A percentile compares a stretch with the other conserved stretches of the same genome.
phyloP scores from a whole-genome alignment of 2,797 vertebrate genomes.

The Sorex maritimensis region DNA sequence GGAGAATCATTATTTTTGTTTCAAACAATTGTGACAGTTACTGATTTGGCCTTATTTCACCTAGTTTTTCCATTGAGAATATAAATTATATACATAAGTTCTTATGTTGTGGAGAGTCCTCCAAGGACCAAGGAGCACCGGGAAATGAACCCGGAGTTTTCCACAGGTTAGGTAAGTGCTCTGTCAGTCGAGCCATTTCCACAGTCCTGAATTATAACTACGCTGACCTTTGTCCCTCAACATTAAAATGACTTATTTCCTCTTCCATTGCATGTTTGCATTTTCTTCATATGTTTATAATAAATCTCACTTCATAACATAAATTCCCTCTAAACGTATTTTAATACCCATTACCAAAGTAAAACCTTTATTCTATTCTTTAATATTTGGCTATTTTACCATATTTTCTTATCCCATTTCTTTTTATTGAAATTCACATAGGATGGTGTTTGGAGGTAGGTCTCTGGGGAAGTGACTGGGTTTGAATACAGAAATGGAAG shows the following conservation, averaged over 20 bases:
- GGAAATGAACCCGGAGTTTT: no score
- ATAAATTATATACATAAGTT: not conserved
- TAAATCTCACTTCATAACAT: not conserved
- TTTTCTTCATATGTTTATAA: not conserved
- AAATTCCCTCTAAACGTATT: not conserved
- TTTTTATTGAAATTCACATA: not conserved
- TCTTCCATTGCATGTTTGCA: not conserved
- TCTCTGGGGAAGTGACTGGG: not conserved
- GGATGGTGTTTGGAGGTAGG: not conserved
- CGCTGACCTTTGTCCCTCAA: not conserved
- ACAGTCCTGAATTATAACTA: no score
- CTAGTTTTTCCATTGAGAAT: not conserved
- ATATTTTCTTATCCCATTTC: not conserved
- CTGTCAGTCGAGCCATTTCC: no score
- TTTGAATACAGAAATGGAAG: not conserved
- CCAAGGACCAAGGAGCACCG: no score
- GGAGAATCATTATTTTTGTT: not conserved
- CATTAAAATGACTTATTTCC: constrained; percentile 27
- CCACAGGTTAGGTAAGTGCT: no score
- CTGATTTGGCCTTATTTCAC: constrained; percentile 15
- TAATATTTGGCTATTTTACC: not conserved
- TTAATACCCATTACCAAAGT: not conserved
- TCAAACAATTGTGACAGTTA: not conserved
- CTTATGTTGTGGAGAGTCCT: not conserved
- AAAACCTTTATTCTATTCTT: constrained; percentile 24